phyloP scores from a whole-genome alignment of 2,113 vertebrate species.

The Isurus oxyrinchus region DNA sequence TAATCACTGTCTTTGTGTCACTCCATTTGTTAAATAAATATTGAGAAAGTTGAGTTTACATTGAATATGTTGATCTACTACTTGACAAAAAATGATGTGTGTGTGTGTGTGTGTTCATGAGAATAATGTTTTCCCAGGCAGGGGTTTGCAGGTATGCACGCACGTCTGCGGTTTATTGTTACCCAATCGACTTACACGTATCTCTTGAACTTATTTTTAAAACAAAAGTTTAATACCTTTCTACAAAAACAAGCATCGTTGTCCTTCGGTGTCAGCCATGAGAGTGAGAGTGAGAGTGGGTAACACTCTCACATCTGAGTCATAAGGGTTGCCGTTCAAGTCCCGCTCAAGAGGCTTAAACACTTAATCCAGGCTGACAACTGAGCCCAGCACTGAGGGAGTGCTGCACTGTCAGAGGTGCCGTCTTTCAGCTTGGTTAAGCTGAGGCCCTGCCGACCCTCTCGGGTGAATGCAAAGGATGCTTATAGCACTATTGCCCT shows the following conservation, averaged over 20 bases:
- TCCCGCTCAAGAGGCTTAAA: neutral
- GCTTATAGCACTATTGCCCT: neutral
- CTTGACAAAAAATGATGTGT: neutral
- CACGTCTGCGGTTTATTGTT: neutral
- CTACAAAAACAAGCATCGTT: neutral
- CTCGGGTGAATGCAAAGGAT: neutral
- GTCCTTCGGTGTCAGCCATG: neutral
- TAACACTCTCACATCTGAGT: neutral
- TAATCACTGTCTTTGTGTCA: neutral
- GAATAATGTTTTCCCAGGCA: neutral
- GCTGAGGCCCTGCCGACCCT: neutral
- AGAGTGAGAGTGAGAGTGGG: too few species aligned
- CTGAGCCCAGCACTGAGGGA: neutral
- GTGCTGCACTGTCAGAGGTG: neutral
- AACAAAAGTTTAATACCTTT: neutral
- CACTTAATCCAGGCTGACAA: neutral
- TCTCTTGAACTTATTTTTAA: neutral
- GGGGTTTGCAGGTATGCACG: too few species aligned
- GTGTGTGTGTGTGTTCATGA: neutral
- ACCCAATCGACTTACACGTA: neutral
- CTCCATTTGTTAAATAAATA: neutral
- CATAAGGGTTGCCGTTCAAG: neutral
- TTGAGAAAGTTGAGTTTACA: neutral
- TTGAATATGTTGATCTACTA: neutral
- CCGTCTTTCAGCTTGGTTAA: neutral